Conservation (phyloP, 2,797 vertebrate genomes). For the Eulemur albifrons region DNA sequence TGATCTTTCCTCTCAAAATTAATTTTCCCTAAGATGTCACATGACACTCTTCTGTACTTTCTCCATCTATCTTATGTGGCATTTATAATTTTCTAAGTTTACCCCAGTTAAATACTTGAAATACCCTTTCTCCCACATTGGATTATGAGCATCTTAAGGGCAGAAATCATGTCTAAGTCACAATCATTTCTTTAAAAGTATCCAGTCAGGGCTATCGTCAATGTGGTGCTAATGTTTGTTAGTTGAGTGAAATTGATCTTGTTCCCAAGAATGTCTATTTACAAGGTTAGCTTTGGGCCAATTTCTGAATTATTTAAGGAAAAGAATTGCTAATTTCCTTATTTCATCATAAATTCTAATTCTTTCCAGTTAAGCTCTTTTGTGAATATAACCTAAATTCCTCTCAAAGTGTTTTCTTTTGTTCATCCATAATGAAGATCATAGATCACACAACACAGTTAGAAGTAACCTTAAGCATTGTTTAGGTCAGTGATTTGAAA, state of each 20-base stretch:
- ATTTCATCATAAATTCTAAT: neutral
- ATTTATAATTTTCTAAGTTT: neutral
- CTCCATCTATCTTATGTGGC: neutral
- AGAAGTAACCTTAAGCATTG: neutral
- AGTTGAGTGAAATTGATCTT: neutral
- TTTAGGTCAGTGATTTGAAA: conserved; percentile 12
- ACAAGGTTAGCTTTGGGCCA: neutral
- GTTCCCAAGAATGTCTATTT: neutral
- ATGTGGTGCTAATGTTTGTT: neutral
- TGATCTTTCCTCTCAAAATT: neutral
- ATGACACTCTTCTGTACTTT: neutral
- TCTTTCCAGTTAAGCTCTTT: neutral
- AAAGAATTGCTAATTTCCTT: neutral
- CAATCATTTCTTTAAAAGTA: neutral
- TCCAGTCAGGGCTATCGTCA: neutral
- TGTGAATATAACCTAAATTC: neutral
- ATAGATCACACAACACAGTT: neutral
- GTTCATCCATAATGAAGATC: conserved; percentile 25
- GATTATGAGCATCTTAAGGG: neutral
- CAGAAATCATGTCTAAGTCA: neutral
- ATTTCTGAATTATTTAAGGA: conserved; percentile 5
- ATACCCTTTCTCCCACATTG: neutral
- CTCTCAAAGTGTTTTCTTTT: conserved; percentile 3
- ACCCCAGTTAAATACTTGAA: neutral
- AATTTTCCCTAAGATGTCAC: neutral